Evolutionary conservation across 2,797 vertebrate genomes (phyloP), one percentile per base, ranked within the genome.

Genomic region (Takifugu rubripes): DNA sequence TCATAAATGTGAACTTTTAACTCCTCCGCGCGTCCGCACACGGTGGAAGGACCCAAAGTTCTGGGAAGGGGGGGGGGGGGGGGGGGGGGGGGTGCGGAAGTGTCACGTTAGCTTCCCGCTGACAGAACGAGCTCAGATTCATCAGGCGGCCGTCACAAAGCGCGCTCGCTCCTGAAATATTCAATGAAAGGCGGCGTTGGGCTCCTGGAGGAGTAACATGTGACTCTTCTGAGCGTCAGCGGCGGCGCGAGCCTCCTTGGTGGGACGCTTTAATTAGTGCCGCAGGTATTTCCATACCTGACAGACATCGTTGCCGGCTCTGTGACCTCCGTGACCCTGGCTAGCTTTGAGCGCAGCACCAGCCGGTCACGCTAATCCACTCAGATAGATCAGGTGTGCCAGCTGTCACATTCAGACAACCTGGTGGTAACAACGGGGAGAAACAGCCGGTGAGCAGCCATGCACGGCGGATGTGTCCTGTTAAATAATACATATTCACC

Each of bases 331-430:
- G 55, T 66, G 69, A 42, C 66, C 77, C 77, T 36, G 68, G 68
- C 78, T 82, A 73, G 75, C 81, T 79, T 81, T 68, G 75, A 84
- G 74, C 78, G 78, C 80, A 68, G 60, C 56, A 83, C 59, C 77
- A 67, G 48, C 64, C 75, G 78, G 78, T 81, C 77, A 80, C 72
- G 45, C 77, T 88, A 84, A 88, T 88, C 83, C 85, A 74, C 77
- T 87, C 83, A 73, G 84, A 88, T 88, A 83, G 82, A 86, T 84
- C 84, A 89, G 87, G 87, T 88, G 85, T 81, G 82, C 84, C 84
- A 79, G 77, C 81, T 82, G 83, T 85, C 83, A 67, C 74, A 40
- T 72, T 79, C 70, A 54, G 61, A 25, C 31, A 47, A 48, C 16
- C 31, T 2, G 64, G 59, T 67, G 83, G 59, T 16, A 63, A 77